Evolutionary conservation across 2,113 vertebrate species (phyloP), one percentile per base, ranked within the genome.

Genomic region (Melozone crissalis): DNA sequence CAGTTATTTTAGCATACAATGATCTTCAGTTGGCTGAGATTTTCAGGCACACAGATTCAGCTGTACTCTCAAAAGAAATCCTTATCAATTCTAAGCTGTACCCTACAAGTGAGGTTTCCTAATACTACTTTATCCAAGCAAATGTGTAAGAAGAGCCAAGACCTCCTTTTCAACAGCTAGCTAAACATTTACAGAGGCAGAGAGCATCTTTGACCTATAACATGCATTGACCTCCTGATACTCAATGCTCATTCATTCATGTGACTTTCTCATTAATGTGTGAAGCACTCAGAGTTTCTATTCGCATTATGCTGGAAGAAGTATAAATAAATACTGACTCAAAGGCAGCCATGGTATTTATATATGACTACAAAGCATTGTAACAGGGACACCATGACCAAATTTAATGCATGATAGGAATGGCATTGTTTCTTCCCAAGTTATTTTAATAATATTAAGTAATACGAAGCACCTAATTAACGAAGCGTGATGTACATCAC

Each of bases 191-290:
- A 84, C 72, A 51, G 80, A 91, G 46, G 68, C 61, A 88, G 58
- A 78, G 43, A 89, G 30, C 89, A 71, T 96, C 87, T 91, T 27
- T 89, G 72, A 93, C 84, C 76, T 91, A 5, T 27, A 89, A 91
- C 20, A 58, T 33, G 51, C 39, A 74, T 19, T 89, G 73, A 81
- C 87, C 80, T 92, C 47, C 72, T n/a, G 0, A 0, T 77, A 69
- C 46, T 84, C 84, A 94, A 94, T 69, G 84, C 71, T 91, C 67
- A 30, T 55, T 89, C 78, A 91, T 86, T 96, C 97, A 89, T 72
- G 93, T 71, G 94, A 97, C 95, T 97, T 96, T 92, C 90, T 94
- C 95, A 93, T 95, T 97, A 97, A 93, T 17, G 49, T 87, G 79
- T 91, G 92, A 97, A 97, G 81, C 68, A 51, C 37, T 59, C 37